These are phyloP conservation scores for Parazoanthus swiftii DNA, from an alignment of 92 coral and sea anemone species.

Conservation along the genomic window DNA sequence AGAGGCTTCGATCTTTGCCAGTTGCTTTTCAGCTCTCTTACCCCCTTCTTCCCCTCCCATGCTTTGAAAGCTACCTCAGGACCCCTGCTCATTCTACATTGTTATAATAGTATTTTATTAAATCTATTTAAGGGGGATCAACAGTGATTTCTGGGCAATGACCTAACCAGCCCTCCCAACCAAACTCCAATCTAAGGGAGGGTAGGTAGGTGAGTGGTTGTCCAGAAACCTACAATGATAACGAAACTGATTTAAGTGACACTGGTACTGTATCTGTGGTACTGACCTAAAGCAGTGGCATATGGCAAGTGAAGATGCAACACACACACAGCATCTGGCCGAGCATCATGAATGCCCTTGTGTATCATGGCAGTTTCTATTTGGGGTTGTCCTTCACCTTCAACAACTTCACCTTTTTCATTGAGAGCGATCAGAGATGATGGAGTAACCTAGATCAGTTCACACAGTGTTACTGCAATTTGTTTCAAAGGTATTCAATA, in stretches of 20 bases:
- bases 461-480: no score
- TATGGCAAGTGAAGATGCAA: conserved; percentile 64
- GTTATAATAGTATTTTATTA: background rate
- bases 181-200: background rate
- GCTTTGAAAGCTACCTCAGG: no score
- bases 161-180: background rate
- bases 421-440: conserved; percentile 60
- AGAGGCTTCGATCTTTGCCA: no score
- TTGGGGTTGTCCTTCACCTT: conserved; percentile 56
- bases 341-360: conserved; percentile 50
- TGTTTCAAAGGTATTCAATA: no score
- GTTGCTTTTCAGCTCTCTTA: no score
- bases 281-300: conserved; percentile 64
- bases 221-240: no score
- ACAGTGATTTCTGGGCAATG: no score
- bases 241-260: no score
- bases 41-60: no score
- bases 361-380: conserved; percentile 54
- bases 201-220: background rate
- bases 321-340: conserved; percentile 61
- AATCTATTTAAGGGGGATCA: no score
- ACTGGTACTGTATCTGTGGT: background rate
- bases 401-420: conserved; percentile 57
- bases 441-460: conserved; percentile 54
- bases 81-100: no score